Percentiles rank a stretch among this genome's conserved stretches.
These are phyloP conservation scores for Anhinga rufa DNA, from an alignment of 2,113 vertebrate species.

Conservation along the genomic window DNA sequence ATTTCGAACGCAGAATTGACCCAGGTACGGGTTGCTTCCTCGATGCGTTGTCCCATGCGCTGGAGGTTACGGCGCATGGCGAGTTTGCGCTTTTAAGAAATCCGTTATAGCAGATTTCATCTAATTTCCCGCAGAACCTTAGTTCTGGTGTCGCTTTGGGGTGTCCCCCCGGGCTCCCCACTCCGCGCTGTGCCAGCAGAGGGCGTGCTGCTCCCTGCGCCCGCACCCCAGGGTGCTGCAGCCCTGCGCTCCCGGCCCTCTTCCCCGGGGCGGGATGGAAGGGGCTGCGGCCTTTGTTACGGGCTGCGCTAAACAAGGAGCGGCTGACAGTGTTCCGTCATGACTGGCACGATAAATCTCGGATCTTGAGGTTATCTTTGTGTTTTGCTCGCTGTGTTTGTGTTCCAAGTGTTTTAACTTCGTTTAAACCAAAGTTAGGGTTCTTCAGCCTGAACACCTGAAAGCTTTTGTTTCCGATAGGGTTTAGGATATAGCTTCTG, in stretches of 20 bases:
- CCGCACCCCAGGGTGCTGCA: no score
- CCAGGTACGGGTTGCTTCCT: accelerated
- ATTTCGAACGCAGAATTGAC: accelerated
- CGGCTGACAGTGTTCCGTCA: accelerated
- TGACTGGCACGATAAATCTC: accelerated
- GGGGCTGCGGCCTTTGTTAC: no score
- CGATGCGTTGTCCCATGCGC: accelerated
- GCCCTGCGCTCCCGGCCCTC: no score
- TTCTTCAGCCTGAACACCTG: accelerated
- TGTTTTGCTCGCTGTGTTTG: accelerated
- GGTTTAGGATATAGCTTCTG: not conserved
- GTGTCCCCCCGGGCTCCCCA: no score
- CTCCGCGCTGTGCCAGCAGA: not conserved
- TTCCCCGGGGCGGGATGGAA: no score
- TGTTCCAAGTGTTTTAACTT: no score
- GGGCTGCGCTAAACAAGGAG: no score
- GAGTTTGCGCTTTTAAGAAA: accelerated
- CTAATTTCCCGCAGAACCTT: accelerated
- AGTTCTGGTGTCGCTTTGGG: no score
- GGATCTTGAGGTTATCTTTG: accelerated
- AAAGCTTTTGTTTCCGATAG: accelerated
- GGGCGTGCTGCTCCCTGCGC: not conserved
- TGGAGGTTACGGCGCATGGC: accelerated
- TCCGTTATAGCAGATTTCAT: accelerated
- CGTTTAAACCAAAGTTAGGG: accelerated